Evolutionary conservation across 2,113 vertebrate genomes (phyloP).

Genomic region (Motacilla alba): DNA sequence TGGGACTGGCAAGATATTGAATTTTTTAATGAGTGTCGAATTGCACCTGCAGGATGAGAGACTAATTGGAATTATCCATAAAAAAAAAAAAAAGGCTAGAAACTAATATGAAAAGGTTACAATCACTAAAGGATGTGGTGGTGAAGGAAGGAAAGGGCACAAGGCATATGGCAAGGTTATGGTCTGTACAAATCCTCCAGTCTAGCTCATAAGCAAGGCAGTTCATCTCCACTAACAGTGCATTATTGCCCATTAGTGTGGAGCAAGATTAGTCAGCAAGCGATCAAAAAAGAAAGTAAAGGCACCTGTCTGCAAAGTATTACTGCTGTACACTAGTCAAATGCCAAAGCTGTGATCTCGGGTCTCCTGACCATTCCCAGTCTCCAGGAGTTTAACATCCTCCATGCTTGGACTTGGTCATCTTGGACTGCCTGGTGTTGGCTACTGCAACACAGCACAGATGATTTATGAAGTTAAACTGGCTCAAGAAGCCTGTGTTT

Average conservation of each 20-base stretch:
- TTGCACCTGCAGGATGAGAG: neutral
- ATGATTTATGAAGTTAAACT: constrained; percentile 35
- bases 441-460: neutral
- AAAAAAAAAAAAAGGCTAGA: neutral
- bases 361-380: neutral
- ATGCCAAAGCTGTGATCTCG: neutral
- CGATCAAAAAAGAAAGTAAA: neutral
- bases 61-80: neutral
- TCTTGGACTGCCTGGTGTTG: fast-evolving
- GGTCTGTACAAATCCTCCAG: neutral
- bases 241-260: neutral
- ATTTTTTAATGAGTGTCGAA: neutral
- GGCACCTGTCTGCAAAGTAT: neutral
- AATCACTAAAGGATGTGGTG: fast-evolving
- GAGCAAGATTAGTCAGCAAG: neutral
- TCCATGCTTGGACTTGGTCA: neutral
- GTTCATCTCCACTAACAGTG: neutral
- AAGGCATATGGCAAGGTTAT: neutral
- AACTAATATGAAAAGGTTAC: neutral
- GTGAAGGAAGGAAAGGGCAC: neutral
- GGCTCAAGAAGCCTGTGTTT: constrained; percentile 31
- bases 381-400: neutral
- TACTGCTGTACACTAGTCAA: neutral
- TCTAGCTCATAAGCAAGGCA: neutral
- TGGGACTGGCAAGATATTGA: neutral